Evolutionary conservation across 2,797 vertebrate genomes (phyloP).

Genomic region (Xiphorhynchus erythropygius): DNA sequence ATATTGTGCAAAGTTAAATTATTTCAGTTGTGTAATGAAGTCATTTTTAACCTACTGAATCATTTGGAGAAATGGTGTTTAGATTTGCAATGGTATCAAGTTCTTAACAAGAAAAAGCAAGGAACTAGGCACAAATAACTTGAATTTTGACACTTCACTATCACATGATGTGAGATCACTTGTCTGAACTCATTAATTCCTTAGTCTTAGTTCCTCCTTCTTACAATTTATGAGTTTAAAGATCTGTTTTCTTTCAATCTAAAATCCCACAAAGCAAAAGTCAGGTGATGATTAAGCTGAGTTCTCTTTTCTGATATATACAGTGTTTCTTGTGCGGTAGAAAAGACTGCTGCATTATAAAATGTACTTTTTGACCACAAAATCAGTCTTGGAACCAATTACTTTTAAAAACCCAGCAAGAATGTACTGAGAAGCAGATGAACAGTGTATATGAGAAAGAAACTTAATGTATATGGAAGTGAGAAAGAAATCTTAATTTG

Average conservation of each 20-base stretch:
- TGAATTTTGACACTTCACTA: neutral
- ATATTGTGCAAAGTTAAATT: slow-evolving; percentile 43
- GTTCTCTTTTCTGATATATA: neutral
- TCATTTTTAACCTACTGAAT: neutral
- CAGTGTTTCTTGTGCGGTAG: neutral
- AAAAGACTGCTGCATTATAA: neutral
- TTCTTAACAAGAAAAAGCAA: neutral
- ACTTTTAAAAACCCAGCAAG: neutral
- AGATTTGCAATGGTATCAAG: neutral
- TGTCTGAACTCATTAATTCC: neutral
- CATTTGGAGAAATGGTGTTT: neutral
- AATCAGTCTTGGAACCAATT: neutral
- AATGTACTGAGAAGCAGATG: neutral
- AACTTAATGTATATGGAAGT: neutral
- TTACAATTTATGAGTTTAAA: neutral
- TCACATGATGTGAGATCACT: neutral
- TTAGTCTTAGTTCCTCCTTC: neutral
- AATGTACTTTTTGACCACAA: neutral
- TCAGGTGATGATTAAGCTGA: neutral
- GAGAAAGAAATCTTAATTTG: neutral
- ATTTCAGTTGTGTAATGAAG: slow-evolving; percentile 37
- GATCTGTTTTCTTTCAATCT: neutral
- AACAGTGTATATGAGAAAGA: neutral
- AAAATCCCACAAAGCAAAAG: neutral
- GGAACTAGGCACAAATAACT: neutral